Conservation (phyloP, 2,888 invertebrate species). For the Cancer borealis region DNA sequence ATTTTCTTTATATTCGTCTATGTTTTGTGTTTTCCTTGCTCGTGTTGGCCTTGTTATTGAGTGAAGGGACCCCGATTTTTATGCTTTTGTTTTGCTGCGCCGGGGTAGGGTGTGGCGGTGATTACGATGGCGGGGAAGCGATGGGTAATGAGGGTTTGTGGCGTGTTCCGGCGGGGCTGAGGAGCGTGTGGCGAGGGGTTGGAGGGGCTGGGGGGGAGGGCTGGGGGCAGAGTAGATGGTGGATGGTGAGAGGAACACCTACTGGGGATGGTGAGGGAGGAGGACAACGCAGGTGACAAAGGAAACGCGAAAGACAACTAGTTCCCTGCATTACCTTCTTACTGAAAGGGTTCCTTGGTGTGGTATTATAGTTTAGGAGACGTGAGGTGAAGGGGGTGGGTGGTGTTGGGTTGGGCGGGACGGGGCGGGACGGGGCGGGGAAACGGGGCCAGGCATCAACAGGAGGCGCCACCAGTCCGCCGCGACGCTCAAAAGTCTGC, state of each 20-base stretch:
- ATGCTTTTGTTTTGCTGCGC: constrained; percentile 56
- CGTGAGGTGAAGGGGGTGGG: constrained; percentile 7
- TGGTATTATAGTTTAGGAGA: neutral
- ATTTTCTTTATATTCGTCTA: neutral
- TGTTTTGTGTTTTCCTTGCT: constrained; percentile 6
- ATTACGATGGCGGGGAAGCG: constrained; percentile 6
- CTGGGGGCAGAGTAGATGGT: neutral
- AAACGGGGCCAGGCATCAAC: constrained; percentile 7
- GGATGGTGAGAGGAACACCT: neutral
- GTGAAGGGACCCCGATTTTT: constrained; percentile 46
- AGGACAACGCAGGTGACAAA: neutral
- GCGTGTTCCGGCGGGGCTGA: constrained; percentile 42
- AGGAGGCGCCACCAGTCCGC: constrained; percentile 29
- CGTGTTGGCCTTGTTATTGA: constrained; percentile 18
- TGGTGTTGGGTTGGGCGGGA: neutral
- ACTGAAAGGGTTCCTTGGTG: neutral
- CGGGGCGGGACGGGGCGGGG: neutral
- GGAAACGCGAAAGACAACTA: too few species aligned
- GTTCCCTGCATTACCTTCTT: neutral
- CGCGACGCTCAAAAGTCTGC: constrained; percentile 14
- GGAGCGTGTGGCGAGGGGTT: neutral
- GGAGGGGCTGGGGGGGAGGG: neutral
- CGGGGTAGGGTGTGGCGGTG: neutral
- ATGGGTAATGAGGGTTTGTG: constrained; percentile 25
- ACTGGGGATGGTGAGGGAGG: neutral